A percentile compares a stretch with the other conserved stretches of the same genome.
These are phyloP conservation scores for Thripadectes ignobilis DNA, from an alignment of 2,797 vertebrate genomes.

Conservation along the genomic window DNA sequence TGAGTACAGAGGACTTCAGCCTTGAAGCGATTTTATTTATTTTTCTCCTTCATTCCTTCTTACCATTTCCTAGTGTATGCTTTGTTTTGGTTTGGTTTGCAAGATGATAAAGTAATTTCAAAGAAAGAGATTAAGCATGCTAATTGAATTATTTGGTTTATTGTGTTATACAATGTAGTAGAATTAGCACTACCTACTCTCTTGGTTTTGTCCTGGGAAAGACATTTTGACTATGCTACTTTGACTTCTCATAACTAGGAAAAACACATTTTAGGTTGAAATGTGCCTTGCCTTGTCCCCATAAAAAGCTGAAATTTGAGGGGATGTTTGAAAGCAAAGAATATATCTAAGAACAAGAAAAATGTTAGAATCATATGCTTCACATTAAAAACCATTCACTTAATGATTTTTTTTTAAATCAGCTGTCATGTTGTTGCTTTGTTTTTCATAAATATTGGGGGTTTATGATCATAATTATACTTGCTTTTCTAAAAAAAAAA, in stretches of 20 bases:
- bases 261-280: background rate
- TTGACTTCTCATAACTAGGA: background rate
- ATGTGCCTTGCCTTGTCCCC: background rate
- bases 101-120: background rate
- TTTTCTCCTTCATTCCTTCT: background rate
- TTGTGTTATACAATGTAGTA: background rate
- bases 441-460: background rate
- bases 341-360: background rate
- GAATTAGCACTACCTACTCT: background rate
- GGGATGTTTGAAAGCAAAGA: background rate
- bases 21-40: background rate
- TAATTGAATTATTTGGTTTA: background rate
- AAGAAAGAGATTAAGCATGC: background rate
- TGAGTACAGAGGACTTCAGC: background rate
- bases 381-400: background rate
- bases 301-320: background rate
- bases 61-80: background rate
- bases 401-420: background rate
- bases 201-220: background rate
- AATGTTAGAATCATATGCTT: background rate
- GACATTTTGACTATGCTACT: background rate
- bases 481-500: background rate
- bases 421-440: background rate
- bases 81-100: background rate
- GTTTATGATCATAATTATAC: background rate